phyloP scores from a whole-genome alignment of 2,113 vertebrate genomes.

The Corvus hawaiiensis region DNA sequence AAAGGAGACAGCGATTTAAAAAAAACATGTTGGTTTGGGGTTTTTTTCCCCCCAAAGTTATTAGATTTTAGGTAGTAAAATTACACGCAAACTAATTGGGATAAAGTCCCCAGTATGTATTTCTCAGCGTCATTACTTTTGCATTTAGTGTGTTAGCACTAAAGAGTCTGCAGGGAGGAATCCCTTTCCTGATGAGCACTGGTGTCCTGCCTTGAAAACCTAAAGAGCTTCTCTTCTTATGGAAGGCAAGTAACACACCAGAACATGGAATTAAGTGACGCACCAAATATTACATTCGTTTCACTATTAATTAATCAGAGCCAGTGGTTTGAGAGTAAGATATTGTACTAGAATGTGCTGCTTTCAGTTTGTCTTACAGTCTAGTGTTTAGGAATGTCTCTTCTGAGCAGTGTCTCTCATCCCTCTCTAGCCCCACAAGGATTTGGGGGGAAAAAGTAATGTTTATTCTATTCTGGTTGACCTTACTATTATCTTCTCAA shows the following conservation, averaged over 20 bases:
- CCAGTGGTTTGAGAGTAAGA: not conserved
- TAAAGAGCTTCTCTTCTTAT: not conserved
- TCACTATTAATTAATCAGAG: not conserved
- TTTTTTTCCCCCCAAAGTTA: not conserved
- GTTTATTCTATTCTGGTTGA: not conserved
- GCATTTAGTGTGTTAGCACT: not conserved
- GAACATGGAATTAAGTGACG: not conserved
- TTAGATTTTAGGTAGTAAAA: not conserved
- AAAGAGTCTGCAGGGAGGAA: not conserved
- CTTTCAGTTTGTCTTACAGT: not conserved
- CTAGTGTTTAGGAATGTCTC: not conserved
- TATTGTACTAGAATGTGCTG: not conserved
- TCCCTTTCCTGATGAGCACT: not conserved
- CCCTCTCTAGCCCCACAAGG: not conserved
- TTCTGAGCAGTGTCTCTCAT: not conserved
- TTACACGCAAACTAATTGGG: not conserved
- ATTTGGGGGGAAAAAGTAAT: rapidly evolving
- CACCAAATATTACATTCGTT: not conserved
- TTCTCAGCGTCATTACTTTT: not conserved
- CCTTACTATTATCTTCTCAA: not conserved
- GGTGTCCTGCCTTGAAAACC: not conserved
- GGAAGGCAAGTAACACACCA: not conserved
- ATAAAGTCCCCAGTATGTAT: rapidly evolving
- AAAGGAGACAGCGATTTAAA: not conserved
- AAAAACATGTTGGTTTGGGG: not conserved